Evolutionary conservation across 2,888 invertebrate species (phyloP).

Genomic region (Trypoxylon attenuatum): DNA sequence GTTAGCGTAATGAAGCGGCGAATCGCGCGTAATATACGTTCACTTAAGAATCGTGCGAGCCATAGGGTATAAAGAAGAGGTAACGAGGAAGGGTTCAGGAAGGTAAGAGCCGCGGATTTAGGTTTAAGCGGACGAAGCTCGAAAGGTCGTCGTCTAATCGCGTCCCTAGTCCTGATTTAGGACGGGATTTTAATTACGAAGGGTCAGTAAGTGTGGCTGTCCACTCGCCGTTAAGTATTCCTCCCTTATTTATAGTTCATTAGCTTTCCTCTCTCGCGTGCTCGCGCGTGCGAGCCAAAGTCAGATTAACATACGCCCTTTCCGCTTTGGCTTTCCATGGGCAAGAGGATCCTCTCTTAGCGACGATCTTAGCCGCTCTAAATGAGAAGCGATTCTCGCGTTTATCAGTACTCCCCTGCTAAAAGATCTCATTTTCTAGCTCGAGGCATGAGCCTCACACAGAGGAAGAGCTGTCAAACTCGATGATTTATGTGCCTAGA

Average conservation of each 20-base stretch:
- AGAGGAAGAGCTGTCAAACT: not conserved
- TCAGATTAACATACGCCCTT: slow-evolving; percentile 58
- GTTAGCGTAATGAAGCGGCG: slow-evolving; percentile 7
- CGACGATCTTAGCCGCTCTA: too few species aligned
- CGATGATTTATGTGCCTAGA: slow-evolving; percentile 24
- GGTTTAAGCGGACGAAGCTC: slow-evolving; percentile 46
- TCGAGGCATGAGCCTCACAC: not conserved
- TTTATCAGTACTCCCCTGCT: not conserved
- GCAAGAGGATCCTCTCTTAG: too few species aligned
- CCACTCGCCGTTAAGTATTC: slow-evolving; percentile 55
- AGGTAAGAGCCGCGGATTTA: slow-evolving; percentile 54
- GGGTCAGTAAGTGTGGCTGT: slow-evolving; percentile 66
- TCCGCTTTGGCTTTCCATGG: slow-evolving; percentile 11
- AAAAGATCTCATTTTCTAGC: not conserved
- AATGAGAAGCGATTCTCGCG: not conserved
- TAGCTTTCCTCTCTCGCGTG: slow-evolving; percentile 56
- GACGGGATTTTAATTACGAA: slow-evolving; percentile 70
- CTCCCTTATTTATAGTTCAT: slow-evolving; percentile 69
- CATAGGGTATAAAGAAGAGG: too few species aligned
- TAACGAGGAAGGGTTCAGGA: slow-evolving; percentile 24
- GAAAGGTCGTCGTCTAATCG: slow-evolving; percentile 61
- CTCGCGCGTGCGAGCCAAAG: slow-evolving; percentile 22
- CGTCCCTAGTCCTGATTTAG: slow-evolving; percentile 69
- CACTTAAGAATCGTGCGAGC: slow-evolving; percentile 31
- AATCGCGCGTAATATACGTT: not conserved